Evolutionary conservation across 2,113 vertebrate genomes (phyloP).

Genomic region (Corythornis vintsioides): DNA sequence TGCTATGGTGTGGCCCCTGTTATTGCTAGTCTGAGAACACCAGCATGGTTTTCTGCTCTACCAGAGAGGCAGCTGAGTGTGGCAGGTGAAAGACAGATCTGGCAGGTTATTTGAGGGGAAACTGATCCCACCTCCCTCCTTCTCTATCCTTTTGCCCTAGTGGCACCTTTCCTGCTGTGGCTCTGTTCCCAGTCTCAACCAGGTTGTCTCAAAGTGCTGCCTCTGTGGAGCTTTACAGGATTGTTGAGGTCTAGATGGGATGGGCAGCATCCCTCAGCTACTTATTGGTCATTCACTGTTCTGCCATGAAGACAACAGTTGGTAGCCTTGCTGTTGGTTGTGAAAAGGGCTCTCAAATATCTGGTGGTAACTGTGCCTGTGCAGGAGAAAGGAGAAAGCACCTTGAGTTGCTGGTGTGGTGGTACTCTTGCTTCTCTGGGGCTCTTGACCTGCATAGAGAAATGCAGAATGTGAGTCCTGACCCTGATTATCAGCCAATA

Average conservation of each 20-base stretch:
- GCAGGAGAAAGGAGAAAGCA: not conserved
- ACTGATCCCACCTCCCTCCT: not conserved
- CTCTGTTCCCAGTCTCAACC: not conserved
- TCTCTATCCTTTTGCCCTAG: not conserved
- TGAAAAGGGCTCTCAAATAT: not conserved
- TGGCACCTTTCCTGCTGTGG: not conserved
- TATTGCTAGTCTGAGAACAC: not conserved
- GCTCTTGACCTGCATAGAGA: slow-evolving; percentile 5
- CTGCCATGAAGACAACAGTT: not conserved
- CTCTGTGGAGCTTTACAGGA: not conserved
- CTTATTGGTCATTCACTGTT: not conserved
- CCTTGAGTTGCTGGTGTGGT: not conserved
- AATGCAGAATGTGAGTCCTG: not conserved
- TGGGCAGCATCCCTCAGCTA: not conserved
- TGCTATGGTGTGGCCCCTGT: not conserved
- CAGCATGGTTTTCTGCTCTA: not conserved
- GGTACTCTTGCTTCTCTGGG: not conserved
- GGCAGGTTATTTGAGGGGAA: not conserved
- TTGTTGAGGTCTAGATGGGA: not conserved
- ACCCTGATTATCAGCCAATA: not conserved
- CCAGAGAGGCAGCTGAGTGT: not conserved
- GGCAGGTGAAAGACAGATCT: not conserved
- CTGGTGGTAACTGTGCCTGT: not conserved
- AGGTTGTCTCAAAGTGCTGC: not conserved
- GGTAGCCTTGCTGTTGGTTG: not conserved